These are phyloP conservation scores for Bryconaethiops microstoma DNA, from an alignment of 2,797 vertebrate genomes.

Conservation along the genomic window DNA sequence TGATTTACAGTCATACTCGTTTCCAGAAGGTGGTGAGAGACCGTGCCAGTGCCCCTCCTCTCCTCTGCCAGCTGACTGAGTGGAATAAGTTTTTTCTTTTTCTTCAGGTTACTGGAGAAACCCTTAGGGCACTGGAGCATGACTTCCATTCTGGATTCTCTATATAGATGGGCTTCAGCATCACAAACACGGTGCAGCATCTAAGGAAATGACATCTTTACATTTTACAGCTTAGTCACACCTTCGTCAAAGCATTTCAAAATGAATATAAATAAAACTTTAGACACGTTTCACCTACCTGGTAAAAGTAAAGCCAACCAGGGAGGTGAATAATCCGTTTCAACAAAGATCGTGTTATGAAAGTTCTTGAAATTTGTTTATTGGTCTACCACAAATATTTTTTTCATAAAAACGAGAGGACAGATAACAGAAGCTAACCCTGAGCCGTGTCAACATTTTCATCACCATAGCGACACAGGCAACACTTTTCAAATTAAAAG, in stretches of 20 bases:
- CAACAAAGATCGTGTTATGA: too few species aligned
- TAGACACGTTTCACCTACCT: too few species aligned
- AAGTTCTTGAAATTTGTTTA: too few species aligned
- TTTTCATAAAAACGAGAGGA: too few species aligned
- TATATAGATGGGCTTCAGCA: not conserved
- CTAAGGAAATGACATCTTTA: constrained; percentile 21
- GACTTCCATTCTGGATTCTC: constrained; percentile 76
- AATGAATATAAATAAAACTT: too few species aligned
- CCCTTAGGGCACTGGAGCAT: constrained; percentile 59
- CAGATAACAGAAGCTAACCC: not conserved
- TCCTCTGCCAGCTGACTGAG: constrained; percentile 82
- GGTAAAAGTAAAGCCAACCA: too few species aligned
- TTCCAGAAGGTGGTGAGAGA: constrained; percentile 85
- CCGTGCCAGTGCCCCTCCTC: constrained; percentile 62
- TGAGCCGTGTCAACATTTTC: constrained; percentile 28
- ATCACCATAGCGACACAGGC: constrained; percentile 38
- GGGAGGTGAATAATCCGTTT: too few species aligned
- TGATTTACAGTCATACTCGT: constrained; percentile 76
- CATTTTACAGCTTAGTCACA: not conserved
- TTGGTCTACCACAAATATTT: too few species aligned
- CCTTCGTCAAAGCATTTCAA: not conserved
- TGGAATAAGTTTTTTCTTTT: constrained; percentile 69
- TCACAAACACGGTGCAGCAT: constrained; percentile 44
- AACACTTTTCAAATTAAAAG: constrained; percentile 37
- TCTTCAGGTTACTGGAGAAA: constrained; percentile 56